phyloP scores from a whole-genome alignment of 2,113 vertebrate genomes.

The Oryzias curvinotus region DNA sequence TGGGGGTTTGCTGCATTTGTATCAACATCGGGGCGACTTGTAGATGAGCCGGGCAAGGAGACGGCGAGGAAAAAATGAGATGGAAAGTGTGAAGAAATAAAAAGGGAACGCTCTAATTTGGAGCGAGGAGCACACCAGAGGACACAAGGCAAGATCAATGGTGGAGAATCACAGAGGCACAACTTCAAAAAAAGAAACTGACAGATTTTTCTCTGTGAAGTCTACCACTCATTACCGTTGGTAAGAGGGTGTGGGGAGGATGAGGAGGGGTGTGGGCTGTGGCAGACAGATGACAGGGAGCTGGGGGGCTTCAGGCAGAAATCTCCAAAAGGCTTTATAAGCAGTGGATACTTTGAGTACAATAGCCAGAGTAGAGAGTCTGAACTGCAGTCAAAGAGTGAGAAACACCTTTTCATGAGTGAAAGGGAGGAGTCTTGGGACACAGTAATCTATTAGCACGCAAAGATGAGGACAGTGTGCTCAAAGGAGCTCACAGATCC shows the following conservation, averaged over 20 bases:
- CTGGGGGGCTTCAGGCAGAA: slow-evolving; percentile 51
- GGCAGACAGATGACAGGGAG: slow-evolving; percentile 66
- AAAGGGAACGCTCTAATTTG: slow-evolving; percentile 56
- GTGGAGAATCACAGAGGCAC: slow-evolving; percentile 53
- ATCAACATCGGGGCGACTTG: slow-evolving; percentile 44
- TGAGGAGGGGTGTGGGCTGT: slow-evolving; percentile 46
- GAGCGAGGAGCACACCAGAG: slow-evolving; percentile 51
- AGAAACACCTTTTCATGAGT: slow-evolving; percentile 2
- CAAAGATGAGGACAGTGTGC: slow-evolving; percentile 35
- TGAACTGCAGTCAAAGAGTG: slow-evolving; percentile 39
- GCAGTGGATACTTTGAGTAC: slow-evolving; percentile 58
- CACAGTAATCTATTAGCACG: slow-evolving; percentile 51
- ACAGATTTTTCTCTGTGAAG: slow-evolving; percentile 65
- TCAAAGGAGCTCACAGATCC: slow-evolving; percentile 28
- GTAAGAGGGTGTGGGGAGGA: slow-evolving; percentile 42
- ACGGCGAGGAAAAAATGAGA: neutral
- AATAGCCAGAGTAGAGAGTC: slow-evolving; percentile 55
- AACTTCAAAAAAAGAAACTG: slow-evolving; percentile 53
- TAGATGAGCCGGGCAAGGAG: slow-evolving; percentile 6
- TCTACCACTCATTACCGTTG: slow-evolving; percentile 70
- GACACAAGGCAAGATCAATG: slow-evolving; percentile 64
- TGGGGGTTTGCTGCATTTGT: slow-evolving; percentile 19
- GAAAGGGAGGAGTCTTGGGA: slow-evolving; percentile 52
- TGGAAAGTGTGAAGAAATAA: slow-evolving; percentile 24
- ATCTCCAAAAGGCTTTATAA: slow-evolving; percentile 58